These are phyloP conservation scores for Aporrectodea caliginosa DNA, from an alignment of 1,140 invertebrate species.

Conservation along the genomic window DNA sequence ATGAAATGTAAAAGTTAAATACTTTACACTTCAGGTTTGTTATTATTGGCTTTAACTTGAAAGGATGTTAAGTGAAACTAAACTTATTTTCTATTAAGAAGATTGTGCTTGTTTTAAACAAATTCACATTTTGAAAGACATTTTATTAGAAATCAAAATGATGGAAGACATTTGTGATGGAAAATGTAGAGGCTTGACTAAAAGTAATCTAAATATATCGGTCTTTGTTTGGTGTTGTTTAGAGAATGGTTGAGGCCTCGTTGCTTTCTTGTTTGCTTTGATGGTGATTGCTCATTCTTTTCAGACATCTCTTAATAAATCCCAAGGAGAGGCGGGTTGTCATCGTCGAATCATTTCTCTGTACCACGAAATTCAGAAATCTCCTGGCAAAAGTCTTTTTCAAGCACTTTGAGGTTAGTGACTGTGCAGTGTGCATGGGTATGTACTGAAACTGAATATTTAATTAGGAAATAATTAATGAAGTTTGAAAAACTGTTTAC, in stretches of 20 bases:
- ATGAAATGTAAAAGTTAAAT: neutral
- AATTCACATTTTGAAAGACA: neutral
- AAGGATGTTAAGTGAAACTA: neutral
- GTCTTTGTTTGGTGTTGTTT: too few relatives aligned
- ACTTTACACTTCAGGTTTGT: neutral
- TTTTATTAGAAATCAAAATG: too few relatives aligned
- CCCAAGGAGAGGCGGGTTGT: conserved; percentile 88
- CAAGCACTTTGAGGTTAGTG: conserved; percentile 80
- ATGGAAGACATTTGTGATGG: too few relatives aligned
- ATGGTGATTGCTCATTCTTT: too few relatives aligned
- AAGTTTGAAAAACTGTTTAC: too few relatives aligned
- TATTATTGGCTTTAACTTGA: neutral
- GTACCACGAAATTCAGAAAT: conserved; percentile 74
- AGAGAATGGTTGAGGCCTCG: too few relatives aligned
- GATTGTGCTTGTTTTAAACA: neutral
- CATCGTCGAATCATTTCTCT: conserved; percentile 82
- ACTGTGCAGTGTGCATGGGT: too few relatives aligned
- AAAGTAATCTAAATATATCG: too few relatives aligned
- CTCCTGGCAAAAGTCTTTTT: conserved; percentile 87
- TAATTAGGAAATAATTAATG: too few relatives aligned
- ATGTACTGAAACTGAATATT: too few relatives aligned
- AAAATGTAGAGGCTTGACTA: too few relatives aligned
- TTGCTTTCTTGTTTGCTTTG: neutral
- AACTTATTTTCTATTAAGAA: neutral
- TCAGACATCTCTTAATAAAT: conserved; percentile 82